Evolutionary conservation across 2,888 invertebrate genomes (phyloP), one percentile per base, ranked within the genome.

Genomic region (Epinotia nisella): DNA sequence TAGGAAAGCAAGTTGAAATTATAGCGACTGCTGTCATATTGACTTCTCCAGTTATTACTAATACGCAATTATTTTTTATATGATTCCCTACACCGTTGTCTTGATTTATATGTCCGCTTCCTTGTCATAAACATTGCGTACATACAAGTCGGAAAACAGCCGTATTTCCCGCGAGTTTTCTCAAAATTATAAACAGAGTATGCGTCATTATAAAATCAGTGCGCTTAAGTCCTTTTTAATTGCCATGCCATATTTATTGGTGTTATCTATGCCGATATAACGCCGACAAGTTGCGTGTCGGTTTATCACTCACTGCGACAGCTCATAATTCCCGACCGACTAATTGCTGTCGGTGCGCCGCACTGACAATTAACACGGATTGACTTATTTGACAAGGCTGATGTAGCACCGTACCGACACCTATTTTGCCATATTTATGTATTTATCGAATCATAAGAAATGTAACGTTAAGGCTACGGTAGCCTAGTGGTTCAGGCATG

Each of bases 281-380:
- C 49, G 24, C 55, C 13, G 24, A 56, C 55, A 55, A 49, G 68
- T 60, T 64, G 56, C 51, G 58, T 58, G 70, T 64, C 58, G 49
- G 58, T 64, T 58, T 58, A 49, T 70, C 64, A 70, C 56, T 3
- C 24, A 13, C 45, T 1, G 15, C 10, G 66, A 45, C 59, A 24
- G 41, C 17, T 35, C 19, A 29, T 71, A 70, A 64, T 19, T 64
- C 19, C 19, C 29, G 5, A 49, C 10, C 11, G 59, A 29, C 53
- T 71, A 71, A 71, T 71, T 71, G 71, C 59, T 39, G 58, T 71
- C 51, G 53, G 53, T 55, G 35, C 19, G 13, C 55, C n/a, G 58
- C 55, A 66, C 53, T 55, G 65, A 66, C 65, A 65, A 53, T 61
- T 65, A 53, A 65, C 17, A 39, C 29, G 7, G 29, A 65, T 66